A percentile compares a stretch with the other conserved stretches of the same genome.
phyloP scores from a whole-genome alignment of 2,888 invertebrate genomes.

The Macaria notata region DNA sequence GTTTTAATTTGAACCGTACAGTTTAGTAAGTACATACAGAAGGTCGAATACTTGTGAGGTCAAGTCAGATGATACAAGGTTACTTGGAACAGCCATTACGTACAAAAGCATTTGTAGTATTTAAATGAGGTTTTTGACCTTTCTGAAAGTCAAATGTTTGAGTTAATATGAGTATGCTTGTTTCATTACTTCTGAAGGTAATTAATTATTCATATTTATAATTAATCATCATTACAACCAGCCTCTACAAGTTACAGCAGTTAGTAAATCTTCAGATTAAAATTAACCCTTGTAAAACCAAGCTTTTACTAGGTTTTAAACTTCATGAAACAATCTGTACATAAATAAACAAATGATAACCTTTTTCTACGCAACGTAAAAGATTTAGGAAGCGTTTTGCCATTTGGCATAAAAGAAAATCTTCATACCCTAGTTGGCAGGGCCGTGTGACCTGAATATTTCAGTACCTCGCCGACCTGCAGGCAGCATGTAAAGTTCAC shows the following conservation, averaged over 20 bases:
- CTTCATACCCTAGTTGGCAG: neutral
- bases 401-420: neutral
- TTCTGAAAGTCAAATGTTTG: constrained; percentile 7
- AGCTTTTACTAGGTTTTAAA: no score
- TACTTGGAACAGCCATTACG: constrained; percentile 9
- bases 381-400: no score
- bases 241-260: no score
- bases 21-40: neutral
- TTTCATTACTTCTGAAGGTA: no score
- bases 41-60: constrained; percentile 22
- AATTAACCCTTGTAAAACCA: no score
- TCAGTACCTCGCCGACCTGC: constrained; percentile 2
- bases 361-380: no score
- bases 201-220: no score
- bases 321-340: no score
- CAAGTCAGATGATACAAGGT: constrained; percentile 17
- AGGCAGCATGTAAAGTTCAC: neutral
- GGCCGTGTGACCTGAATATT: constrained; percentile 15
- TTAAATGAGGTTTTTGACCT: constrained; percentile 18
- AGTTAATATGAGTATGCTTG: constrained; percentile 1
- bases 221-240: no score
- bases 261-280: no score
- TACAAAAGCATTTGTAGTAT: constrained; percentile 14
- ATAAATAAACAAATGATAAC: no score
- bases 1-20: no score